Evolutionary conservation across 30 jellyfish, hydroid and myxozoan species (phyloP).

Genomic region (Morbakka virulenta): DNA sequence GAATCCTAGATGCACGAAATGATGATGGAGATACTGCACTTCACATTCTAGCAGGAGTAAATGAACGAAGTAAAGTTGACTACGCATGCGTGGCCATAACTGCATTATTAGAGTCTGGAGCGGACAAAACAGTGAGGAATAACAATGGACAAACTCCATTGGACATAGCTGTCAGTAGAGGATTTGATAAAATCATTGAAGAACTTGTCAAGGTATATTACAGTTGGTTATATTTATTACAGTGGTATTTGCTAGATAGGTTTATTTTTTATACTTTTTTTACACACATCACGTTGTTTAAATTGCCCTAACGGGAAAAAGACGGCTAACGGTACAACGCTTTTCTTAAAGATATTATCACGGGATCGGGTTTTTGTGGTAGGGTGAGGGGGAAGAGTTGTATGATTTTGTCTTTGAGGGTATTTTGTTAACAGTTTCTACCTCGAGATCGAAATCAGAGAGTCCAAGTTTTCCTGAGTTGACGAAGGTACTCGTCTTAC

Average conservation of each 20-base stretch:
- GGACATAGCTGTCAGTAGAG: slow-evolving; percentile 89
- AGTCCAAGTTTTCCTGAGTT: too few relatives aligned
- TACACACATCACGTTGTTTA: neutral
- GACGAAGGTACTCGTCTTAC: too few relatives aligned
- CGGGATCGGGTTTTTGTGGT: too few relatives aligned
- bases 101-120: slow-evolving; percentile 78
- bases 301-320: neutral
- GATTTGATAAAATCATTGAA: slow-evolving; percentile 76
- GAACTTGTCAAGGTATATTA: slow-evolving; percentile 89
- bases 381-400: too few relatives aligned
- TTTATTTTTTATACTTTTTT: neutral
- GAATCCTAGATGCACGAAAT: slow-evolving; percentile 72
- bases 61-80: slow-evolving; percentile 76
- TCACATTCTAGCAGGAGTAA: slow-evolving; percentile 83
- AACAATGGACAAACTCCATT: slow-evolving; percentile 71
- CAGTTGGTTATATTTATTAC: neutral
- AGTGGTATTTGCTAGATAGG: neutral
- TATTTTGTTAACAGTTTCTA: too few relatives aligned
- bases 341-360: too few relatives aligned
- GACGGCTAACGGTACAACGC: too few relatives aligned
- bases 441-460: too few relatives aligned
- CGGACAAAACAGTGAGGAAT: slow-evolving; percentile 84
- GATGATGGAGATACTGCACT: slow-evolving; percentile 89
- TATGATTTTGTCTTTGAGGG: too few relatives aligned
- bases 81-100: slow-evolving; percentile 87